Conservation (phyloP, 2,113 vertebrate genomes). For the Gallinago paraguaiae region DNA sequence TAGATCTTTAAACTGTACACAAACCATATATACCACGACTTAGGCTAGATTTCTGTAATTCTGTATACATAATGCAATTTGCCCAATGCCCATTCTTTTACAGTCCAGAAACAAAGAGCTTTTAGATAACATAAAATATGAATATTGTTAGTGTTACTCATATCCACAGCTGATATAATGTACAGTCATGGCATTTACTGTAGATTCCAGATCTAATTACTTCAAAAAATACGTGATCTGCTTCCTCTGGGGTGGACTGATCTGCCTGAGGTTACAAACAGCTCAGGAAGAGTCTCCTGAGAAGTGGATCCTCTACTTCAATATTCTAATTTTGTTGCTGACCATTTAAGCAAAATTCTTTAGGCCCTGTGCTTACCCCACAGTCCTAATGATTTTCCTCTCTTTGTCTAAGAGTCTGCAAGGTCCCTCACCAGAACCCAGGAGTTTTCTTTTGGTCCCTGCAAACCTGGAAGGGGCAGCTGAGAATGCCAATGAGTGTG, state of each 20-base stretch:
- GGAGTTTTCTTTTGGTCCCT: background rate
- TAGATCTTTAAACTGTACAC: background rate
- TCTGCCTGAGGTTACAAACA: background rate
- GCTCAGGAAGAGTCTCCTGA: background rate
- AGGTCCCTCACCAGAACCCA: background rate
- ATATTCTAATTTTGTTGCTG: background rate
- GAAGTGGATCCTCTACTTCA: background rate
- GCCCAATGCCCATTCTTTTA: background rate
- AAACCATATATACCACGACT: background rate
- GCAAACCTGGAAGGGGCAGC: background rate
- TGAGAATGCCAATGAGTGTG: background rate
- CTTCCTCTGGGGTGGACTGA: background rate
- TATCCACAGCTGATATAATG: background rate
- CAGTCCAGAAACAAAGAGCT: background rate
- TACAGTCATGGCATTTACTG: background rate
- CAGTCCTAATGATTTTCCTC: background rate
- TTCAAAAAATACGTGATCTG: background rate
- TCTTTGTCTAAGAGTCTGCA: background rate
- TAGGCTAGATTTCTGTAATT: background rate
- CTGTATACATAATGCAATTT: background rate
- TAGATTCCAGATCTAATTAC: background rate
- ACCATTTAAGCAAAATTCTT: background rate
- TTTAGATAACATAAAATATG: background rate
- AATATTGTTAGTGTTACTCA: background rate
- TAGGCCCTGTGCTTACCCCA: background rate